phyloP scores from a whole-genome alignment of 2,797 vertebrate genomes.

The Octomys mimax region DNA sequence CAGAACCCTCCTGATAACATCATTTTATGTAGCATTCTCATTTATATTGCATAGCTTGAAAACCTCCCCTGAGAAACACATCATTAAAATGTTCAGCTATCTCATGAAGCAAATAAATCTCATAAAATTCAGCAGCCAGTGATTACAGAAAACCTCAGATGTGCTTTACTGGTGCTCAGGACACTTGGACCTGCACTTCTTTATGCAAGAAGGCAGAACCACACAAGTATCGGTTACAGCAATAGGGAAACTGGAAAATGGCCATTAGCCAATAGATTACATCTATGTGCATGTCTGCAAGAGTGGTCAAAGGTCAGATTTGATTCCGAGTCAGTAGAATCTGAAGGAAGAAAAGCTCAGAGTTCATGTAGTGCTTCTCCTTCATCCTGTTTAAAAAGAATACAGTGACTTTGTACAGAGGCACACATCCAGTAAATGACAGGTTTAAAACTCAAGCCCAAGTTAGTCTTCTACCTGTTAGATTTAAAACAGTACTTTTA shows the following conservation, averaged over 20 bases:
- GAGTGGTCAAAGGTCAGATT: not conserved
- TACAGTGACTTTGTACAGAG: not conserved
- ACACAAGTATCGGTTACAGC: not conserved
- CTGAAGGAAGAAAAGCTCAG: not conserved
- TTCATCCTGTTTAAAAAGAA: constrained; percentile 27
- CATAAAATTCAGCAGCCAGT: not conserved
- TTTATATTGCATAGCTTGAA: not conserved
- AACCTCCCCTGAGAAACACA: not conserved
- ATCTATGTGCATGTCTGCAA: not conserved
- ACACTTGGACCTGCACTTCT: not conserved
- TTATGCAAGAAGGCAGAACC: not conserved
- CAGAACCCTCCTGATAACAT: not conserved
- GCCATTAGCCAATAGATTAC: not conserved
- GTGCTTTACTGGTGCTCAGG: not conserved
- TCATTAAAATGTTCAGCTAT: constrained; percentile 15
- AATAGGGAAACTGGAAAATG: not conserved
- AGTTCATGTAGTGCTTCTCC: not conserved
- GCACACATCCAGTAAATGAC: not conserved
- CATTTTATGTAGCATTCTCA: constrained; percentile 28
- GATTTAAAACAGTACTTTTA: constrained; percentile 14
- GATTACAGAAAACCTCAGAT: not conserved
- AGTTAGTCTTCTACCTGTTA: not conserved
- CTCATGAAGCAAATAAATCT: constrained; percentile 31
- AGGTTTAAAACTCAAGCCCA: not conserved
- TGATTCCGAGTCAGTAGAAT: not conserved